These are phyloP conservation scores for Corythucha ciliata DNA, from an alignment of 2,888 invertebrate genomes.

Conservation along the genomic window DNA sequence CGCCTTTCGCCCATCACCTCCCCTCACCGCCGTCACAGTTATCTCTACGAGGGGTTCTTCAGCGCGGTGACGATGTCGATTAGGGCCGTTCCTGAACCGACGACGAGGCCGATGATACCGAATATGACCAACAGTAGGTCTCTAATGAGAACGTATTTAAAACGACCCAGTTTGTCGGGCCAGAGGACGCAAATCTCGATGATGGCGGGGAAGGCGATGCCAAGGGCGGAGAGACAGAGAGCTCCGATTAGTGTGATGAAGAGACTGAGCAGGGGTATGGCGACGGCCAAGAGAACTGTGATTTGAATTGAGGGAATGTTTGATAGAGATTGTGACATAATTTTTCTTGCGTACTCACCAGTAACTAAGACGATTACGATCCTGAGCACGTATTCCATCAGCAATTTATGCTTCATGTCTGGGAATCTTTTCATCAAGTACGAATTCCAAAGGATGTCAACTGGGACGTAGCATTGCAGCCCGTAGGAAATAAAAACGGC, in stretches of 20 bases:
- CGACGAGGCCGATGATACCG: slow-evolving; percentile 47
- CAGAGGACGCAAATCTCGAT: slow-evolving; percentile 64
- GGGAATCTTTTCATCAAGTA: slow-evolving; percentile 42
- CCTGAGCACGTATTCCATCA: slow-evolving; percentile 48
- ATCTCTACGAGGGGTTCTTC: too few relatives aligned
- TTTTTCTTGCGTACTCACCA: slow-evolving; percentile 46
- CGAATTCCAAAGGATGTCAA: slow-evolving; percentile 64
- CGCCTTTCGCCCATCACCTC: too few relatives aligned
- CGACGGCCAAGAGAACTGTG: slow-evolving; percentile 62
- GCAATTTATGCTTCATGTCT: slow-evolving; percentile 41
- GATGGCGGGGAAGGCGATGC: slow-evolving; percentile 64
- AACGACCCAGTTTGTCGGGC: slow-evolving; percentile 50
- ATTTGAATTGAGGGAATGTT: slow-evolving; percentile 25
- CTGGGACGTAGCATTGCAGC: slow-evolving; percentile 81
- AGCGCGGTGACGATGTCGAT: slow-evolving; percentile 47
- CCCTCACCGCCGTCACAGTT: too few relatives aligned
- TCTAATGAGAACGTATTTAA: slow-evolving; percentile 43
- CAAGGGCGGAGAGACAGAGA: slow-evolving; percentile 60
- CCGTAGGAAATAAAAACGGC: slow-evolving; percentile 76
- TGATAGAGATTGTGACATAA: neutral
- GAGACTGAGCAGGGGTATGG: slow-evolving; percentile 59
- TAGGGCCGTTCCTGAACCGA: slow-evolving; percentile 50
- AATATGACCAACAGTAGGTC: slow-evolving; percentile 46
- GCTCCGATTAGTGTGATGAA: slow-evolving; percentile 71
- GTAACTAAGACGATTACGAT: slow-evolving; percentile 49